A percentile compares a stretch with the other conserved stretches of the same genome.
Conservation (phyloP, 2,888 invertebrate genomes). For the Aphrophora alni region DNA sequence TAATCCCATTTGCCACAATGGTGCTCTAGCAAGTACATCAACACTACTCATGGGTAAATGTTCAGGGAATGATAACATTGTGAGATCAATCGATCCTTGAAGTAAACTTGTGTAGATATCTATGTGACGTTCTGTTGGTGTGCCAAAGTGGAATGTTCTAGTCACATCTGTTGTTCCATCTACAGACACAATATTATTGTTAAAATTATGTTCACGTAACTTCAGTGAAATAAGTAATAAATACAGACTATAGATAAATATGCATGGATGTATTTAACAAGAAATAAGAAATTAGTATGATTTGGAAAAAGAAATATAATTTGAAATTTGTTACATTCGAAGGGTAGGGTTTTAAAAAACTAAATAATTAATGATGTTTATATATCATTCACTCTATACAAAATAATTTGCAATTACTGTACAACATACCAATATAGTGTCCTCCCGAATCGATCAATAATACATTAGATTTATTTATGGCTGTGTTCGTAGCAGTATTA, state of each 20-base stretch:
- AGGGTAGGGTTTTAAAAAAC: too few relatives aligned
- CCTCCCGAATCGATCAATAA: slow-evolving; percentile 94
- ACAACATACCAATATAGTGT: slow-evolving; percentile 77
- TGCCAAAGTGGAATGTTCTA: slow-evolving; percentile 86
- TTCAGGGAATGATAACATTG: slow-evolving; percentile 75
- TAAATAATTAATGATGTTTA: too few relatives aligned
- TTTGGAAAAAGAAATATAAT: too few relatives aligned
- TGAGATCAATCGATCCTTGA: slow-evolving; percentile 72
- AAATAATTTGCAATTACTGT: too few relatives aligned
- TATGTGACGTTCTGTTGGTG: slow-evolving; percentile 72
- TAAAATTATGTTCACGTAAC: too few relatives aligned
- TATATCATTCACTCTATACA: too few relatives aligned
- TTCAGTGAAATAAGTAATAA: too few relatives aligned
- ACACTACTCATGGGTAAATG: slow-evolving; percentile 72
- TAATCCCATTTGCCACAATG: slow-evolving; percentile 83
- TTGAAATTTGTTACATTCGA: too few relatives aligned
- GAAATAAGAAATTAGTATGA: too few relatives aligned
- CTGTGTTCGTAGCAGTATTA: slow-evolving; percentile 69
- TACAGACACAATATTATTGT: slow-evolving; percentile 53
- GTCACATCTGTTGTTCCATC: slow-evolving; percentile 94
- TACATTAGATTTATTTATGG: slow-evolving; percentile 76
- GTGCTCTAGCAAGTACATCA: slow-evolving; percentile 78
- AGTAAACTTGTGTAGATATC: slow-evolving; percentile 87
- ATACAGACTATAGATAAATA: too few relatives aligned
- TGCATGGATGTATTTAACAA: too few relatives aligned